Evolutionary conservation across 2,888 invertebrate species (phyloP), one percentile per base, ranked within the genome.

Genomic region (Plusia festucae): DNA sequence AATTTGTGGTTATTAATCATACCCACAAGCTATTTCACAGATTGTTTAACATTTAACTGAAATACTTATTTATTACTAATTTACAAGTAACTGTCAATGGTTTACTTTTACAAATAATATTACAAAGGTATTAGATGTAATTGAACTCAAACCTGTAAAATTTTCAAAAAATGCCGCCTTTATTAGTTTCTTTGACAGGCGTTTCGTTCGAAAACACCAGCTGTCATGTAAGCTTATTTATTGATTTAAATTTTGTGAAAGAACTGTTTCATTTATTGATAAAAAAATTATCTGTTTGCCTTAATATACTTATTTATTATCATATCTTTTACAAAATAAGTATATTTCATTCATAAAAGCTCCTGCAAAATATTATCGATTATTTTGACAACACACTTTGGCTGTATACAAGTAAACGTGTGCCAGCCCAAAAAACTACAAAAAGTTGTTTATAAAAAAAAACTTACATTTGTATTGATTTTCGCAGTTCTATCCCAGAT

Each of bases 401-500:
- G 87, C 85, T 81, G 82, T 75, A 81, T 76, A 67, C 44, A 34
- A 59, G 56, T 32, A 51, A 56, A 68, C 68, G 72, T 70, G 63
- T 79, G 85, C 78, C 81, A 9, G 66, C n/a, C 16, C 57, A 57
- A 60, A 73, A 78, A 82, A 82, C 74, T 77, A 86, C 84, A 86
- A 85, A 82, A 82, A 83, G 86, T 87, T 90, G 89, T 91, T 88
- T 91, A 90, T 87, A 86, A 89, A 90, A 91, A 89, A 92, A 85
- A 92, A 86, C 76, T 82, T 79, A 80, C 84, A 86, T 84, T 88
- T 91, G 90, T 94, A 94, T 94, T 93, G 94, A 94, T 94, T 94
- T 94, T 93, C 89, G 75, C 83, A 83, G 86, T 82, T 78, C 81
- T 82, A 81, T 83, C 85, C 86, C 85, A 82, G 85, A 79, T 85